Evolutionary conservation across 2,888 invertebrate genomes (phyloP).

Genomic region (Pterobdella sp.): DNA sequence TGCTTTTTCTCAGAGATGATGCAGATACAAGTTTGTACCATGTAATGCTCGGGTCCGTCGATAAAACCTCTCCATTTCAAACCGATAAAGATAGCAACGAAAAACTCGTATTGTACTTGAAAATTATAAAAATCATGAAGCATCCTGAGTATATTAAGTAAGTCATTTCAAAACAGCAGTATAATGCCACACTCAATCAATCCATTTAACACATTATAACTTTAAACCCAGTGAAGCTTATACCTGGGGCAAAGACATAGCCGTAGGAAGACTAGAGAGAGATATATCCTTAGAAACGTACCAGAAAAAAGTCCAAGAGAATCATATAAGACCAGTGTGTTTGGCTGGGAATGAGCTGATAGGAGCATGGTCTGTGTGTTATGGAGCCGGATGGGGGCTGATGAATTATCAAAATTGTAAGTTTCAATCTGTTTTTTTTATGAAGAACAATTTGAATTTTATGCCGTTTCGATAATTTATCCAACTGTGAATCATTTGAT

Average conservation of each 20-base stretch:
- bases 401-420: constrained; percentile 33
- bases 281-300: neutral
- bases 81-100: neutral
- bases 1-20: no score
- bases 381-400: constrained; percentile 42
- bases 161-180: no score
- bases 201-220: no score
- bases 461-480: no score
- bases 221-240: neutral
- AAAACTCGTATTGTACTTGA: neutral
- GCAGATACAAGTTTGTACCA: no score
- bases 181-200: no score
- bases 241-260: constrained; percentile 40
- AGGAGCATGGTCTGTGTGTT: constrained; percentile 41
- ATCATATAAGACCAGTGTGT: neutral
- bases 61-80: no score
- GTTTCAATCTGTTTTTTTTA: neutral
- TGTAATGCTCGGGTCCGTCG: no score
- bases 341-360: neutral
- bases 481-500: no score
- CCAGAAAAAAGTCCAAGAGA: no score
- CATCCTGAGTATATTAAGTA: neutral
- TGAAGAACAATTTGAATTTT: no score
- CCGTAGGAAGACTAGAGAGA: constrained; percentile 34
- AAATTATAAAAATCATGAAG: neutral